Conservation (phyloP, 2,888 invertebrate genomes). For the Epicampocera succincta region DNA sequence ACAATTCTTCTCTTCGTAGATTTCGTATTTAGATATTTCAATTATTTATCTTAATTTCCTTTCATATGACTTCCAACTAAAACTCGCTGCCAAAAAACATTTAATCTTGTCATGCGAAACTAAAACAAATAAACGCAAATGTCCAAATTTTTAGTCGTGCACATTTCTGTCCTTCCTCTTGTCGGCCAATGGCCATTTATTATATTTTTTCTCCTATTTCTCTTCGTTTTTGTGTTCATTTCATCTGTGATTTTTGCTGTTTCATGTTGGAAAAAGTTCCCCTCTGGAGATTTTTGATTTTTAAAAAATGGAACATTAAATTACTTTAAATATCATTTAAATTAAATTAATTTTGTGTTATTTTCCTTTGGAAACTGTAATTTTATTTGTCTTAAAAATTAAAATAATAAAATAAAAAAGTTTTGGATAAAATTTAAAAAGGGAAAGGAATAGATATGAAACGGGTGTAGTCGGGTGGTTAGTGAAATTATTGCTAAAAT, state of each 20-base stretch:
- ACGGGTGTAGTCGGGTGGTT: no score
- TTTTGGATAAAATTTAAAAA: no score
- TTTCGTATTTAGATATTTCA: neutral
- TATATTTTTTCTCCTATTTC: neutral
- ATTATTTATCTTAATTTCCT: constrained; percentile 45
- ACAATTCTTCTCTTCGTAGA: neutral
- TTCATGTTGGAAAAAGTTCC: neutral
- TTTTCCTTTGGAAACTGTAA: no score
- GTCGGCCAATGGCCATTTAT: constrained; percentile 27
- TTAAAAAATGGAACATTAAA: constrained; percentile 53
- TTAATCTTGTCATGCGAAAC: constrained; percentile 46
- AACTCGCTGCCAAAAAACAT: constrained; percentile 32
- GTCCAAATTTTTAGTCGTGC: constrained; percentile 55
- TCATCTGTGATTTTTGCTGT: constrained; percentile 30
- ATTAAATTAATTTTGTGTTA: constrained; percentile 5
- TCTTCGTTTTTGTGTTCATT: constrained; percentile 15
- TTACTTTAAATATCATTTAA: constrained; percentile 54
- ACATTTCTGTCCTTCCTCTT: constrained; percentile 57
- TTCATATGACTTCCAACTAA: constrained; percentile 1
- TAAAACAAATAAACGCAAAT: constrained; percentile 42
- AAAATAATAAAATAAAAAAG: no score
- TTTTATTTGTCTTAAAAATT: no score
- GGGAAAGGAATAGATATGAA: no score
- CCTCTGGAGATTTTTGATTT: constrained; percentile 18
- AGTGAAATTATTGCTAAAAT: no score